Evolutionary conservation across 1,140 invertebrate species (phyloP).

Genomic region (Sitodiplosis mosellana): DNA sequence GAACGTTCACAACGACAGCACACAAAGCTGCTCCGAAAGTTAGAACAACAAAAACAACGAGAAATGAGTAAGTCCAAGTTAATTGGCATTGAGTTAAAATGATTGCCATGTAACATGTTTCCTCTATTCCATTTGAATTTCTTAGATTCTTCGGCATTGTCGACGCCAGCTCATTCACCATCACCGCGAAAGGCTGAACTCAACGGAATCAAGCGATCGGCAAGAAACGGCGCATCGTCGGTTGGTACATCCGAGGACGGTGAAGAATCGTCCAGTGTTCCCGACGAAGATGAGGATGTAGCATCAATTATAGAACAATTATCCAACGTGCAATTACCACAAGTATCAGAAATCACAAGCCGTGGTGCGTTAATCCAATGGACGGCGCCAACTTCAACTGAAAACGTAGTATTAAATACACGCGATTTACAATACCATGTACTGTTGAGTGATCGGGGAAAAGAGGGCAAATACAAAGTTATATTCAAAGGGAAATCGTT

Average conservation of each 20-base stretch:
- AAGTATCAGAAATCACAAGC: conserved; percentile 53
- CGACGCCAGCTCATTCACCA: conserved; percentile 19
- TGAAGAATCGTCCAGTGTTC: conserved; percentile 45
- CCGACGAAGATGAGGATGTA: conserved; percentile 47
- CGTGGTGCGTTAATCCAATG: conserved; percentile 61
- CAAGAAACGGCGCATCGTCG: conserved; percentile 31
- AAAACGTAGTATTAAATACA: conserved; percentile 25
- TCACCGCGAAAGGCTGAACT: conserved; percentile 18
- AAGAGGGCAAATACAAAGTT: conserved; percentile 57
- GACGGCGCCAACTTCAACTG: conserved; percentile 41
- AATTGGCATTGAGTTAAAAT: conserved; percentile 10
- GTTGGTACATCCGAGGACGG: conserved; percentile 47
- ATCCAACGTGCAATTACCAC: conserved; percentile 51
- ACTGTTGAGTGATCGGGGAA: conserved; percentile 52
- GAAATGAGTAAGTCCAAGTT: conserved; percentile 27
- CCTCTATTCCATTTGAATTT: no score
- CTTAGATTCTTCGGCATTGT: conserved; percentile 5
- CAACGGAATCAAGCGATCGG: conserved; percentile 22
- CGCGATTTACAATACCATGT: conserved; percentile 56
- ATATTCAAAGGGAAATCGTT: conserved; percentile 55
- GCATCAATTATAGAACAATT: conserved; percentile 45
- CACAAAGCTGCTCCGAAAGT: conserved; percentile 51
- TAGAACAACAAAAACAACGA: conserved; percentile 46
- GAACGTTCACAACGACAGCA: conserved; percentile 57
- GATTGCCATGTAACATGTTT: no score